Conservation (phyloP, 2,888 invertebrate species). For the Margaritifera margaritifera region DNA sequence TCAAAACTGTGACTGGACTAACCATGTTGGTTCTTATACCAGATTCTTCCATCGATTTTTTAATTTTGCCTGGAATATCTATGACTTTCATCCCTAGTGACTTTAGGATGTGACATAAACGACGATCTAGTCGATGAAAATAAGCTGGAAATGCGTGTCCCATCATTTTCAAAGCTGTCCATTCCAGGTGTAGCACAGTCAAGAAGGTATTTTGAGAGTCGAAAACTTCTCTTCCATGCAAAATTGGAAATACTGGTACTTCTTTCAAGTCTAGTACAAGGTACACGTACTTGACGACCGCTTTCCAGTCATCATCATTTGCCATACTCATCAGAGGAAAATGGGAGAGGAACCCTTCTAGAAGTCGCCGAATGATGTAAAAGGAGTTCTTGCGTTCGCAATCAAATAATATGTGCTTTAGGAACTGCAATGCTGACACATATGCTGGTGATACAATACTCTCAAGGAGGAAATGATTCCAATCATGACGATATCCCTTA, state of each 20-base stretch:
- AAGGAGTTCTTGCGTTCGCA: not conserved
- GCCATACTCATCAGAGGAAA: constrained; percentile 22
- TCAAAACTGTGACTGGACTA: constrained; percentile 7
- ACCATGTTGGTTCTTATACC: not conserved
- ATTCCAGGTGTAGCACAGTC: not conserved
- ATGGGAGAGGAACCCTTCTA: not conserved
- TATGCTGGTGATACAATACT: constrained; percentile 59
- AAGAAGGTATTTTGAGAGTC: not conserved
- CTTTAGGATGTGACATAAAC: constrained; percentile 11
- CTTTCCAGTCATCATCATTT: constrained; percentile 18
- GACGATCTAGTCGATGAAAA: not conserved
- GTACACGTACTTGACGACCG: constrained; percentile 7
- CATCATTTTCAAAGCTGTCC: not conserved
- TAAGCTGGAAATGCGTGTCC: constrained; percentile 1
- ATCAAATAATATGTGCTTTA: constrained; percentile 15
- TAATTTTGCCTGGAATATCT: constrained; percentile 17
- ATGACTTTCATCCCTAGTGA: constrained; percentile 27
- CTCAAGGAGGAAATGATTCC: constrained; percentile 58
- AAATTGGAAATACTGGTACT: constrained; percentile 1
- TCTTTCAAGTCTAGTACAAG: constrained; percentile 1
- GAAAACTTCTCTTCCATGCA: not conserved
- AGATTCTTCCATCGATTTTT: constrained; percentile 12
- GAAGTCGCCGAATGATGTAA: constrained; percentile 24
- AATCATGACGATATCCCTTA: constrained; percentile 29
- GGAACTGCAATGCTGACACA: constrained; percentile 24